Base-by-base conservation (phyloP, 2,888 invertebrate genomes). In the Zygothrica quintamaculata region DNA sequence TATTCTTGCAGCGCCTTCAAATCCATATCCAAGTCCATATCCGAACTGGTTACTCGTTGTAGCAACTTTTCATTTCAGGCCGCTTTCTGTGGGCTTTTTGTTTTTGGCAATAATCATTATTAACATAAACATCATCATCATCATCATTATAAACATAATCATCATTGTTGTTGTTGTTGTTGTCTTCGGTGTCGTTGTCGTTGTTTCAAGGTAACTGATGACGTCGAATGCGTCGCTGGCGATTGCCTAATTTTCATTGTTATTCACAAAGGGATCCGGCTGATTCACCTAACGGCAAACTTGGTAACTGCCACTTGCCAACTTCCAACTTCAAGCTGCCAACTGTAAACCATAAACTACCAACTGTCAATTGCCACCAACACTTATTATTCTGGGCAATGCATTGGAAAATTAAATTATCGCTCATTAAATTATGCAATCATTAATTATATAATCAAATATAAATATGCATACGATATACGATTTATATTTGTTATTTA, bases 161-260 rank as follows among this genome's bases (percentile, higher is more conserved):
- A 53, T 66, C 70, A 73, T 40, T 79, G 75, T 86, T 64, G 59
- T 62, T 48, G 61, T 58, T 46, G 64, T 65, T 26, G 26, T 47
- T 25, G 36, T 11, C 47, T 36, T 12, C 37, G 39, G 7, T 37
- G 13, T 9, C 15, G 46, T 31, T 60, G 53, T 65, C 69, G 74
- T 40, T 78, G 76, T 88, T 88, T 87, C 88, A 89, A 89, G 89
- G 89, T 89, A 89, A 85, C 88, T 84, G 75, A 75, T 89, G 89
- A 89, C 89, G 89, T 89, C 76, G 78, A 40, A 15, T 58, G 55
- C 66, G 61, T 62, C 51, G 61, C 60, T 47, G 65, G n/a, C 81
- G 84, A 81, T 84, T 84, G 82, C 82, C 87, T 84, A 84, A 84
- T 85, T 77, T 76, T 68, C 61, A 71, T 82, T 82, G 87, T 72